Evolutionary conservation across 2,888 invertebrate genomes (phyloP), one percentile per base, ranked within the genome.

Genomic region (Argyra leucocephala): DNA sequence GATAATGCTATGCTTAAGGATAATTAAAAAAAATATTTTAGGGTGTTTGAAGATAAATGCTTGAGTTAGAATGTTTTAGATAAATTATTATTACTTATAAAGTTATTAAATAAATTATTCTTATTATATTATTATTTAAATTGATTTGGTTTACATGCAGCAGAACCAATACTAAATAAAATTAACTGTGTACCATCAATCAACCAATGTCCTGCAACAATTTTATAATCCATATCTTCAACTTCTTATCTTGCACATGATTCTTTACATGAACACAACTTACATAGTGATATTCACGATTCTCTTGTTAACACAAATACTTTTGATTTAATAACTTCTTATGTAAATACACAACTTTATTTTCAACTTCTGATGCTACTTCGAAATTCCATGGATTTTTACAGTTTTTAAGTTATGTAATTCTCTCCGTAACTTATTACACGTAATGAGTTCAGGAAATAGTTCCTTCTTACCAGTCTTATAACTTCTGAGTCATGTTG

Each of bases 261-360:
- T 77, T 98, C 98, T 78, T 96, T 97, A 79, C 94, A 98, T 0
- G 99, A 99, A 74, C 85, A 99, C 69, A 99, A 84, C 70, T 99
- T 82, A 73, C 94, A 94, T 78, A 97, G 96, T 76, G 97, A 96
- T 73, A 99, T 97, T 0, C 99, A 99, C 85, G 98, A 87, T 81
- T 99, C 99, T 76, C 97, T 97, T 0, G 93, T 93, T 1, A 96
- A 96, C 0, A 97, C 91, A 74, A 89, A 95, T 0, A 99, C 96
- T 80, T 99, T 99, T 0, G 97, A 96, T 71, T 97, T 84, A 70
- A 99, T 96, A 1, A 99, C 99, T n/a, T n/a, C n/a, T n/a, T 0
- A 98, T 99, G 80, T 99, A 99, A 75, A 99, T 99, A 23, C 99
- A 99, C 99, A 73, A 99, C 99, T 87, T 98, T 99, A 78, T 98